phyloP scores from a whole-genome alignment of 2,888 invertebrate species.

The Trichopoda pennipes region DNA sequence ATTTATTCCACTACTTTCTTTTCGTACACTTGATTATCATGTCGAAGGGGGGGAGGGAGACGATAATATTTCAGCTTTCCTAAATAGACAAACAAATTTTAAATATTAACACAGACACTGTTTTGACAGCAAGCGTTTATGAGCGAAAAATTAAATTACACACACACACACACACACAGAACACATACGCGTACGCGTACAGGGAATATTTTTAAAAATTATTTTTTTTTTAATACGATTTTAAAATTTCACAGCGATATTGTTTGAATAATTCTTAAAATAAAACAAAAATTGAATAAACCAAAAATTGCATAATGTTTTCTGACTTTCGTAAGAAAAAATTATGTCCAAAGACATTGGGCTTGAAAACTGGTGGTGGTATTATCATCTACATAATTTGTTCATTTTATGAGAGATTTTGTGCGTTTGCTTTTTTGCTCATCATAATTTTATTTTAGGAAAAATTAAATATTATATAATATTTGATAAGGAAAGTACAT shows the following conservation, averaged over 20 bases:
- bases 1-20: constrained; percentile 22
- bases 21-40: constrained; percentile 24
- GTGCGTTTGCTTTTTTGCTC: background rate
- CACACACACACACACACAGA: background rate
- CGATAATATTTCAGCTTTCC: constrained; percentile 24
- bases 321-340: constrained; percentile 45
- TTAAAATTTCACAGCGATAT: constrained; percentile 52
- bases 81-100: constrained; percentile 36
- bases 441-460: constrained; percentile 38
- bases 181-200: constrained; percentile 21
- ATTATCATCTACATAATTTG: constrained; percentile 19
- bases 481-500: background rate
- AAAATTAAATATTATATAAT: constrained; percentile 38
- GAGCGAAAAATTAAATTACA: constrained; percentile 21
- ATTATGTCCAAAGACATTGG: constrained; percentile 36
- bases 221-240: constrained; percentile 55
- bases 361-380: constrained; percentile 46
- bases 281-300: constrained; percentile 32
- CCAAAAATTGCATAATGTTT: constrained; percentile 66
- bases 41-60: constrained; percentile 1
- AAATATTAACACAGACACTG: constrained; percentile 52
- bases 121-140: constrained; percentile 58
- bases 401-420: constrained; percentile 3
- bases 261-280: constrained; percentile 49
- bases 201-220: constrained; percentile 48